Evolutionary conservation across 2,888 invertebrate genomes (phyloP).

Genomic region (Trypoxylon attenuatum): DNA sequence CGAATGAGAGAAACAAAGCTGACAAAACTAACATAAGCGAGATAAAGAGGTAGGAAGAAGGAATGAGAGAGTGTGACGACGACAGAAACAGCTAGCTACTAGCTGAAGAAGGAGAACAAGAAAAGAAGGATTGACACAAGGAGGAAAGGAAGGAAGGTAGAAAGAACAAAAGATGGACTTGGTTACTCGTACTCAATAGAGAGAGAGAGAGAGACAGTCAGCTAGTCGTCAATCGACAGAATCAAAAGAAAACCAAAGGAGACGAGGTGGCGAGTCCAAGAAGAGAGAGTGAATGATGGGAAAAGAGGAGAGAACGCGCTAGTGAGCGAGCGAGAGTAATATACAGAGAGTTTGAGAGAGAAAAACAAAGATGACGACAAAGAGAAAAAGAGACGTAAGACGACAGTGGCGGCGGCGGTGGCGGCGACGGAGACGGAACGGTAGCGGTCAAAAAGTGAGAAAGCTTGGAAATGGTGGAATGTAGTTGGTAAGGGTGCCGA

Average conservation of each 20-base stretch:
- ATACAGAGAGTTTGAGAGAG: background rate
- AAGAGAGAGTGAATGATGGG: background rate
- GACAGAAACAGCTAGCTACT: background rate
- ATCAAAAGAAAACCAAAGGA: background rate
- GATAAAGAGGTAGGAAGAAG: background rate
- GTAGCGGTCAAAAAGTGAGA: constrained; percentile 38
- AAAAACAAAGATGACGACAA: background rate
- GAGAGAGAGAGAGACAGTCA: constrained; percentile 23
- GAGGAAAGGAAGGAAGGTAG: constrained; percentile 38
- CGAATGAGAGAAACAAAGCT: background rate
- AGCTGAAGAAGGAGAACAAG: too few relatives aligned
- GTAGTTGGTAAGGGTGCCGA: background rate
- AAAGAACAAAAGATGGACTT: constrained; percentile 64
- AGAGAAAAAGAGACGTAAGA: constrained; percentile 3
- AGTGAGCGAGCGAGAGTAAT: constrained; percentile 7
- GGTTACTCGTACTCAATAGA: constrained; percentile 57
- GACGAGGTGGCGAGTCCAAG: background rate
- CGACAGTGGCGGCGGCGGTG: constrained; percentile 10
- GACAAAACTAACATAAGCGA: background rate
- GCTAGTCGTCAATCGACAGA: background rate
- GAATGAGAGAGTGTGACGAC: background rate
- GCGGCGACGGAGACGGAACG: constrained; percentile 25
- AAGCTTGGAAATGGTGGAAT: constrained; percentile 9
- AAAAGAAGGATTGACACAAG: too few relatives aligned
- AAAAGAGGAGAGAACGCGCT: background rate